phyloP scores from a whole-genome alignment of 2,113 vertebrate species.

The Sturnus vulgaris region DNA sequence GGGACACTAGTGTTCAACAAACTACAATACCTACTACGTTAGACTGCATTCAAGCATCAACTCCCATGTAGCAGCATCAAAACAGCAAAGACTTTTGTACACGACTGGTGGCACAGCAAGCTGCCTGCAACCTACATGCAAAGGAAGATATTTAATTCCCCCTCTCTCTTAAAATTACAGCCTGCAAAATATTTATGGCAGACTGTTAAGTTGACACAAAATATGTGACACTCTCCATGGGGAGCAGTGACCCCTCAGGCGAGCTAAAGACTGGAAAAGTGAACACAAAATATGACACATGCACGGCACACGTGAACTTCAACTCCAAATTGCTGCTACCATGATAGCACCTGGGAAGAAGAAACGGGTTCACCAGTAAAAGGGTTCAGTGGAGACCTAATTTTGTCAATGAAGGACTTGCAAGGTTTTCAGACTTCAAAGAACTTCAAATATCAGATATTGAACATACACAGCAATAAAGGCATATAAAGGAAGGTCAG shows the following conservation, averaged over 20 bases:
- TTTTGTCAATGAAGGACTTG: not conserved
- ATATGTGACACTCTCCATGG: accelerated
- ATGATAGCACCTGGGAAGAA: not conserved
- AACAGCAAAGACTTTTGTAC: not conserved
- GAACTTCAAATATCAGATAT: not conserved
- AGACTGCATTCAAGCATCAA: not conserved
- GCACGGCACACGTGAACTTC: not conserved
- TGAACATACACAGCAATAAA: not conserved
- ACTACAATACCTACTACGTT: not conserved
- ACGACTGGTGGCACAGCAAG: not conserved
- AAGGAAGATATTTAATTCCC: not conserved
- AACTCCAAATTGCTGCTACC: not conserved
- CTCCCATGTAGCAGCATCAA: not conserved
- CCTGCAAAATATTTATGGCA: not conserved
- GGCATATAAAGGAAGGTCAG: not conserved
- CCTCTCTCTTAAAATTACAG: not conserved
- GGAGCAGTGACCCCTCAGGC: not conserved
- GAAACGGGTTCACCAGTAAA: not conserved
- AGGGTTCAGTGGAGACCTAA: not conserved
- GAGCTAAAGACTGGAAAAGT: not conserved
- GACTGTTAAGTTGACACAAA: not conserved
- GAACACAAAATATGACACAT: not conserved
- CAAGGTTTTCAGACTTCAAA: not conserved
- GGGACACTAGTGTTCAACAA: not conserved
- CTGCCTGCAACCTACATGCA: not conserved